phyloP scores from a whole-genome alignment of 2,113 vertebrate species.

The Megaceryle torquata region DNA sequence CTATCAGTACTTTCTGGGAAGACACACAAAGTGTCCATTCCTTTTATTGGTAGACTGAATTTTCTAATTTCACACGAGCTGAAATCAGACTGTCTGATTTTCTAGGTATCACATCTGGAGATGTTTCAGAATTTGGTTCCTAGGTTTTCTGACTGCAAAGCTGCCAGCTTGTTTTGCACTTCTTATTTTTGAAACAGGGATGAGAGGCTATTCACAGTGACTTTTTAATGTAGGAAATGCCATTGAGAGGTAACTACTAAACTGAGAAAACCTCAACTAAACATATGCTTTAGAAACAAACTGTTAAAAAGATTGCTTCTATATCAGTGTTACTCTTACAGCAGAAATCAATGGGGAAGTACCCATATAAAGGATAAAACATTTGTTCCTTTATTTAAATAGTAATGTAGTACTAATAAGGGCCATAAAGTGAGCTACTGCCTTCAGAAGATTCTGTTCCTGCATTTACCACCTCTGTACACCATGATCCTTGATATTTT shows the following conservation, averaged over 20 bases:
- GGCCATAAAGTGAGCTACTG: not conserved
- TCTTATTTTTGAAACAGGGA: not conserved
- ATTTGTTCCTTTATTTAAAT: not conserved
- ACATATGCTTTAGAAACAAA: not conserved
- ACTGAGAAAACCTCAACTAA: not conserved
- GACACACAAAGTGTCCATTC: not conserved
- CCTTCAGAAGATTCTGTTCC: not conserved
- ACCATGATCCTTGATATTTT: not conserved
- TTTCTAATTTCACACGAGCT: not conserved
- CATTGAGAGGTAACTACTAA: not conserved
- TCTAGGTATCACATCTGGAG: not conserved
- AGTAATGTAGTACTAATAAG: not conserved
- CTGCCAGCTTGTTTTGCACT: not conserved
- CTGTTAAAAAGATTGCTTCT: not conserved
- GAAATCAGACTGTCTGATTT: not conserved
- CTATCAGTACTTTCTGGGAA: not conserved
- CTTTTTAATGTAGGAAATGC: not conserved
- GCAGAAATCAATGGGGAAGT: not conserved
- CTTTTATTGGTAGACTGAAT: not conserved
- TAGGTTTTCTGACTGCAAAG: not conserved
- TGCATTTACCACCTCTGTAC: not conserved
- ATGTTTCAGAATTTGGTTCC: not conserved
- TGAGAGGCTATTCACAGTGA: not conserved
- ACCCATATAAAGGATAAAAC: not conserved
- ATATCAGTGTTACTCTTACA: not conserved